These are phyloP conservation scores for Diaphora mendica DNA, from an alignment of 2,888 invertebrate genomes.

Conservation along the genomic window DNA sequence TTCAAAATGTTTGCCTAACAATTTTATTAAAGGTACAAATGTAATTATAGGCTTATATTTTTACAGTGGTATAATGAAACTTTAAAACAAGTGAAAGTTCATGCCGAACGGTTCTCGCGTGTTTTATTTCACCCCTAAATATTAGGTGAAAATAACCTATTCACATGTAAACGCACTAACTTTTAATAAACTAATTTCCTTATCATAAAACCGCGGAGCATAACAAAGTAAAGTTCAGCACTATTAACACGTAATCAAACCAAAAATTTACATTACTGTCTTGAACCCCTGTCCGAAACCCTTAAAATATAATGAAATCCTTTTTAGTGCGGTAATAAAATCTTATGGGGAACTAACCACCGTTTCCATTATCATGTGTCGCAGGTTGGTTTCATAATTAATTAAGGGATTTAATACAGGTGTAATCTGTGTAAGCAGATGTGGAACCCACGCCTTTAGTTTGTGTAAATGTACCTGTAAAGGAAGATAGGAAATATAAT, in stretches of 20 bases:
- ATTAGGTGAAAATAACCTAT: constrained; percentile 22
- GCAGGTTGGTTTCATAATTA: constrained; percentile 59
- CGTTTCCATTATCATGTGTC: constrained; percentile 59
- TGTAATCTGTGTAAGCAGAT: constrained; percentile 51
- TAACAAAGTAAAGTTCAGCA: constrained; percentile 38
- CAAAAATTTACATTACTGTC: constrained; percentile 52
- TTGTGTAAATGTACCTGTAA: background rate
- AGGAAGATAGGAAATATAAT: background rate
- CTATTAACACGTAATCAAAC: constrained; percentile 54
- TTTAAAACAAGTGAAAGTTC: background rate
- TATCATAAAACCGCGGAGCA: constrained; percentile 42
- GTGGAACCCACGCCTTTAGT: constrained; percentile 28
- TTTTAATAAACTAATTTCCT: constrained; percentile 30
- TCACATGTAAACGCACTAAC: constrained; percentile 31
- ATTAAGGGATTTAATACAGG: constrained; percentile 53
- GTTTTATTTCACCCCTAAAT: background rate
- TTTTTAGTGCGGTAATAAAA: constrained; percentile 56
- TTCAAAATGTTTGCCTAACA: too few relatives aligned
- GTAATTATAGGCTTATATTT: background rate
- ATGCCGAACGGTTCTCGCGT: background rate
- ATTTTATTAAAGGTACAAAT: too few relatives aligned
- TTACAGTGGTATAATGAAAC: background rate
- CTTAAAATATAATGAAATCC: constrained; percentile 58
- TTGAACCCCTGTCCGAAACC: constrained; percentile 42
- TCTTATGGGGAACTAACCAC: constrained; percentile 56